Percentiles rank a stretch among this genome's conserved stretches.
phyloP scores from a whole-genome alignment of 2,797 vertebrate species.

The Channallabes apus region DNA sequence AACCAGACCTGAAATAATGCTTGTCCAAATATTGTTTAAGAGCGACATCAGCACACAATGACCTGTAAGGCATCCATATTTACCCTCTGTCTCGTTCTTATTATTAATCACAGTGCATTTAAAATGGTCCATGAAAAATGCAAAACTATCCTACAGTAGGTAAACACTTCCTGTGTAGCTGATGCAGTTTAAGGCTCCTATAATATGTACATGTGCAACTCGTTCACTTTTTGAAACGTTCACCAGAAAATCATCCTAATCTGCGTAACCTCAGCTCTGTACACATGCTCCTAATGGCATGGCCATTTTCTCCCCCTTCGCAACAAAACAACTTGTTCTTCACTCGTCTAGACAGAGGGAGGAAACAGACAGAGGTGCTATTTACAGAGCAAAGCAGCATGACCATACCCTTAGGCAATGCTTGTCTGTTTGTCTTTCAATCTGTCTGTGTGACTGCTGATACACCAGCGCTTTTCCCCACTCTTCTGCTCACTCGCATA shows the following conservation, averaged over 20 bases:
- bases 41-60: background rate
- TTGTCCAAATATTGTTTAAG: conserved; percentile 5
- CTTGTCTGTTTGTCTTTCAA: conserved; percentile 49
- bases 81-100: background rate
- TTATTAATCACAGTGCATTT: background rate
- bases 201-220: background rate
- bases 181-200: background rate
- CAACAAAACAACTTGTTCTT: conserved; percentile 50
- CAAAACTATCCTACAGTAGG: background rate
- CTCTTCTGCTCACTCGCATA: background rate
- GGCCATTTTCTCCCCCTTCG: conserved; percentile 43
- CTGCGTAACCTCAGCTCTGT: conserved; percentile 1
- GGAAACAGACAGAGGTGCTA: conserved; percentile 39
- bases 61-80: no score
- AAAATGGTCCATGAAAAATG: background rate
- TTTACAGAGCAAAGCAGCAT: conserved; percentile 61
- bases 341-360: conserved; percentile 61
- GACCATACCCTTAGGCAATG: conserved; percentile 45
- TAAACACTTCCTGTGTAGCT: background rate
- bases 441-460: conserved; percentile 54
- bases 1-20: background rate
- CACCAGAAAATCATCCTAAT: conserved; percentile 16
- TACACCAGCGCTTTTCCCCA: conserved; percentile 42
- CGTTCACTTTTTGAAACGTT: background rate
- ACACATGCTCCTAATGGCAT: conserved; percentile 42